phyloP scores from a whole-genome alignment of 2,113 vertebrate genomes.

The Pao palembangensis region DNA sequence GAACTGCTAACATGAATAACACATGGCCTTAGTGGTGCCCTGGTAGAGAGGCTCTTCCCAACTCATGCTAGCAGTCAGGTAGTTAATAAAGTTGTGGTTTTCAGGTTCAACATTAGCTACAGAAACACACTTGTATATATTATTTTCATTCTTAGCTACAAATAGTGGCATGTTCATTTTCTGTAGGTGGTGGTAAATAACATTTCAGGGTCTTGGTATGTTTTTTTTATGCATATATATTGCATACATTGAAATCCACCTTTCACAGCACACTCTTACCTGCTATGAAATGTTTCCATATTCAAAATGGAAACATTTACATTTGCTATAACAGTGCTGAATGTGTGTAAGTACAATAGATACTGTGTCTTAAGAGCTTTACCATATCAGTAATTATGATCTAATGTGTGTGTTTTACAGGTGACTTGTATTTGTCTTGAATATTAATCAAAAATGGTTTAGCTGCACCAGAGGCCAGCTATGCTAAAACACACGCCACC shows the following conservation, averaged over 20 bases:
- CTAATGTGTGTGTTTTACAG: constrained; percentile 20
- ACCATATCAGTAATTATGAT: constrained; percentile 4
- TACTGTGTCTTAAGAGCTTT: constrained; percentile 1
- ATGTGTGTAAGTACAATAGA: constrained; percentile 17
- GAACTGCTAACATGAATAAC: constrained; percentile 65
- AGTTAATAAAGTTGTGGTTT: background rate
- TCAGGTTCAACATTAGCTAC: background rate
- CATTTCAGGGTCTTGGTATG: background rate
- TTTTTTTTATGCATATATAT: too few species aligned
- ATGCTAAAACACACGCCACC: constrained; percentile 64
- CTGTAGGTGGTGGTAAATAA: constrained; percentile 19
- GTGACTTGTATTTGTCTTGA: background rate
- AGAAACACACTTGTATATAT: constrained; percentile 5
- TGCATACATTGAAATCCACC: background rate
- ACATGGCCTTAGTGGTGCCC: constrained; percentile 54
- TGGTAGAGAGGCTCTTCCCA: constrained; percentile 22
- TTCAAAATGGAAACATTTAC: background rate
- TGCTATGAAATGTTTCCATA: background rate
- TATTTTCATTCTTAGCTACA: constrained; percentile 8
- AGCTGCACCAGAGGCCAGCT: constrained; percentile 71
- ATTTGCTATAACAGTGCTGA: constrained; percentile 6
- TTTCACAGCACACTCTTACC: constrained; percentile 2
- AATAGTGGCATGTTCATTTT: background rate
- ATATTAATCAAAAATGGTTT: constrained; percentile 9
- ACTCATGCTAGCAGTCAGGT: constrained; percentile 32